phyloP scores from a whole-genome alignment of 2,797 vertebrate species.

The Aselliscus stoliczkanus region DNA sequence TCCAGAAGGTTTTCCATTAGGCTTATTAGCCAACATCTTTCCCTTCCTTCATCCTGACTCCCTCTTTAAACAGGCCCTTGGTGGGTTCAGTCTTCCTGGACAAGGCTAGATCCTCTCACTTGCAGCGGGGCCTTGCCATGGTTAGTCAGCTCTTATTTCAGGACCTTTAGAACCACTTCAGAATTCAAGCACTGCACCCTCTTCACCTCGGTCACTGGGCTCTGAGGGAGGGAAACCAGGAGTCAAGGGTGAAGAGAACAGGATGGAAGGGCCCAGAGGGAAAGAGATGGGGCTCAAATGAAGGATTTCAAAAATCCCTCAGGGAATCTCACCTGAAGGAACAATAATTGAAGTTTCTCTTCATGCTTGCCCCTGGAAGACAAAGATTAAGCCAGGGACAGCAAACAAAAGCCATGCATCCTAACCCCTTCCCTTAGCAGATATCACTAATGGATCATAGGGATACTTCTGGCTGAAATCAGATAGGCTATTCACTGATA shows the following conservation, averaged over 20 bases:
- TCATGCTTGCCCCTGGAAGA: conserved; percentile 88
- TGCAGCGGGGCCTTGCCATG: conserved; percentile 45
- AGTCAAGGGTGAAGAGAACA: background rate
- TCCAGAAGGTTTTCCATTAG: background rate
- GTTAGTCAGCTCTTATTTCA: conserved; percentile 84
- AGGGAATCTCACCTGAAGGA: conserved; percentile 86
- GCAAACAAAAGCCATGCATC: background rate
- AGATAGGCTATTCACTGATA: background rate
- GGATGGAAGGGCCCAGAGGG: background rate
- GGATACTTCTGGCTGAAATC: background rate
- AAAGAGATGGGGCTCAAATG: background rate
- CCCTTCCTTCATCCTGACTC: background rate
- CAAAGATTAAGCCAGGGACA: background rate
- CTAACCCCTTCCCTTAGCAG: background rate
- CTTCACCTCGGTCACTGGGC: conserved; percentile 90
- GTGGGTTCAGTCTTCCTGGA: background rate
- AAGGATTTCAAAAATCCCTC: background rate
- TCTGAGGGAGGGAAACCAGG: conserved; percentile 72
- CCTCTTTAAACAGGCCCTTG: background rate
- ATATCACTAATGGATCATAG: background rate
- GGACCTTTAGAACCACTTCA: conserved; percentile 85
- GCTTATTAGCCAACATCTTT: background rate
- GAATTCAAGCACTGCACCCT: conserved; percentile 91
- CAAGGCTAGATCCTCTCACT: conserved; percentile 63
- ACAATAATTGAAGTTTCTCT: conserved; percentile 88